A percentile compares a stretch with the other conserved stretches of the same genome.
Evolutionary conservation across 2,797 vertebrate genomes (phyloP).

Genomic region (Gallirallus australis): DNA sequence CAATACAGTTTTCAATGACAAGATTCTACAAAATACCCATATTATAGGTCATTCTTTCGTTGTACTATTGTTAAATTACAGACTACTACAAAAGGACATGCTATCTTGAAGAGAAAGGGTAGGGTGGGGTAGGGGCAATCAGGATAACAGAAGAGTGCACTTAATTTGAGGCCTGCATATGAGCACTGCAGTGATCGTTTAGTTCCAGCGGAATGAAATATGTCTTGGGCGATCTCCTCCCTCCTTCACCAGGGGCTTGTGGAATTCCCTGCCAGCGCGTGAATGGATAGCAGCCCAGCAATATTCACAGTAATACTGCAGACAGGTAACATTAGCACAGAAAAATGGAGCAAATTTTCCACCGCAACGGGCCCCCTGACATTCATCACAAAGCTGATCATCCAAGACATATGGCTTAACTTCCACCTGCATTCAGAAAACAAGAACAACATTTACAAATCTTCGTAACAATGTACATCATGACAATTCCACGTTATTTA

Average conservation of each 20-base stretch:
- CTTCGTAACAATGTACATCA: neutral
- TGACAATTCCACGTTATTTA: neutral
- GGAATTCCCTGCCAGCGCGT: slow-evolving; percentile 97
- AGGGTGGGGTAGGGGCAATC: slow-evolving; percentile 70
- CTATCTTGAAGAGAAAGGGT: slow-evolving; percentile 76
- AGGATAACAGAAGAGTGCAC: slow-evolving; percentile 97
- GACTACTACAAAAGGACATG: slow-evolving; percentile 84
- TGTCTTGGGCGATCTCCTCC: slow-evolving; percentile 98
- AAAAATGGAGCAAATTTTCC: slow-evolving; percentile 99
- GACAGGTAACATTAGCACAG: slow-evolving; percentile 99
- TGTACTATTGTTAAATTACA: slow-evolving; percentile 82
- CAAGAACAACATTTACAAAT: neutral
- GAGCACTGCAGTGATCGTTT: slow-evolving; percentile 81
- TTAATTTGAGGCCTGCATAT: slow-evolving; percentile 89
- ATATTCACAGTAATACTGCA: slow-evolving; percentile 99
- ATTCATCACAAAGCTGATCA: slow-evolving; percentile 99
- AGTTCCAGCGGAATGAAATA: slow-evolving; percentile 99
- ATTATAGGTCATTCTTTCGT: slow-evolving; percentile 81
- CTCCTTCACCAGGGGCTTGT: slow-evolving; percentile 99
- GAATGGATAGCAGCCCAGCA: slow-evolving; percentile 99
- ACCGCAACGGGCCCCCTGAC: slow-evolving; percentile 98
- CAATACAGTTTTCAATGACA: slow-evolving; percentile 81
- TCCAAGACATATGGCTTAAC: slow-evolving; percentile 99
- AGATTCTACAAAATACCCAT: slow-evolving; percentile 83
- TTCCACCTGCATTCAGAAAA: slow-evolving; percentile 91